A percentile compares a stretch with the other conserved stretches of the same genome.
Conservation (phyloP, 2,797 vertebrate genomes). For the Acridotheres tristis region DNA sequence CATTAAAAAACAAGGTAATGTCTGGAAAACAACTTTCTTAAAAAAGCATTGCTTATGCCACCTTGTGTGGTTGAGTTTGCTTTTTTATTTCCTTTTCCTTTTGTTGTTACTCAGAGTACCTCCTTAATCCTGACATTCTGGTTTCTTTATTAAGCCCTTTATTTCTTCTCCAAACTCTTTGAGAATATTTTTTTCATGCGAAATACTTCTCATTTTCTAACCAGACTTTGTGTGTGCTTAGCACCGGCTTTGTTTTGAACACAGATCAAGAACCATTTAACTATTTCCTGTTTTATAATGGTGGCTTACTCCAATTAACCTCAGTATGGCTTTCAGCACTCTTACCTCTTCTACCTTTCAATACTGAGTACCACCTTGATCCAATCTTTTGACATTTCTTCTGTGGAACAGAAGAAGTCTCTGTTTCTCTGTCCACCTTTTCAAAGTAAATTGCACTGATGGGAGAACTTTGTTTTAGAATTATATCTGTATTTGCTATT, state of each 20-base stretch:
- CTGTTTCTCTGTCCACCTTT: not conserved
- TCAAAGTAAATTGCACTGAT: not conserved
- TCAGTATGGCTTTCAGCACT: not conserved
- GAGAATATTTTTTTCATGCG: not conserved
- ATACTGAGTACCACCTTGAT: not conserved
- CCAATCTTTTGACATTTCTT: not conserved
- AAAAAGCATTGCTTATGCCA: not conserved
- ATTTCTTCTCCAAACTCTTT: not conserved
- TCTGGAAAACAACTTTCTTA: not conserved
- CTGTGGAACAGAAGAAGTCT: not conserved
- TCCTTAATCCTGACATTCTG: not conserved
- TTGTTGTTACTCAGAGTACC: not conserved
- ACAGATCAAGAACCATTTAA: not conserved
- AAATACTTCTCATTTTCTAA: constrained; percentile 2
- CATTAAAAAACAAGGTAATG: not conserved
- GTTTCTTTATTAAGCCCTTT: not conserved
- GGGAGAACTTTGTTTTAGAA: not conserved
- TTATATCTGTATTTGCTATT: not conserved
- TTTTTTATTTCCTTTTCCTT: not conserved
- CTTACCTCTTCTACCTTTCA: not conserved
- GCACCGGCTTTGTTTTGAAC: not conserved
- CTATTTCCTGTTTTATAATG: not conserved
- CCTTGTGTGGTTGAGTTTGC: not conserved
- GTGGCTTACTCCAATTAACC: not conserved
- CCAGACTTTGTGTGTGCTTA: not conserved